Conservation (phyloP, 2,888 invertebrate genomes). For the Penaeus monodon region DNA sequence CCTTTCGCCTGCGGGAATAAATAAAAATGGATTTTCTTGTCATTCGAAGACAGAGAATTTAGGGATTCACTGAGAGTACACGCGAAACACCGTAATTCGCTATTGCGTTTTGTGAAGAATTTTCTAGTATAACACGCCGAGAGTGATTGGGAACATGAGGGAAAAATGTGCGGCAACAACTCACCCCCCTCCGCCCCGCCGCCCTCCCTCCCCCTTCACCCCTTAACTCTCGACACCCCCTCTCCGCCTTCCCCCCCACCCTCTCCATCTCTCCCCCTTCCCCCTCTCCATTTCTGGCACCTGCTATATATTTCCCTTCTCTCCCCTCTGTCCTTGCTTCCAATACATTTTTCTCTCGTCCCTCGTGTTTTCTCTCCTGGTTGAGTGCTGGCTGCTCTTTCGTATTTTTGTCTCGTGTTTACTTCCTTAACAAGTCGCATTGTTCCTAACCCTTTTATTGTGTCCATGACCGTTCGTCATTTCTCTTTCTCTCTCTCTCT, state of each 20-base stretch:
- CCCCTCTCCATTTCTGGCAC: conserved; percentile 39
- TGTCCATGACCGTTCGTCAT: no score
- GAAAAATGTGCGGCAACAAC: conserved; percentile 56
- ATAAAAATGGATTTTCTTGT: conserved; percentile 43
- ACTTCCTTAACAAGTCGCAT: no score
- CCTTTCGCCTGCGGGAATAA: conserved; percentile 43
- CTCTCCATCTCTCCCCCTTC: conserved; percentile 9
- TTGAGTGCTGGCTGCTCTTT: no score
- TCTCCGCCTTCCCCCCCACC: not conserved
- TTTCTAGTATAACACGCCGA: not conserved
- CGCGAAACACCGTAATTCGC: not conserved
- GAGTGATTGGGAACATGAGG: conserved; percentile 28
- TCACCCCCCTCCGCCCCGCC: conserved; percentile 3
- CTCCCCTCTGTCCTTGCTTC: not conserved
- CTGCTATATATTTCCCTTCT: conserved; percentile 41
- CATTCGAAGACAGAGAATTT: conserved; percentile 18
- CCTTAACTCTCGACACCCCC: conserved; percentile 4
- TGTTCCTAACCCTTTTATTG: no score
- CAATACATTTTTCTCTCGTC: not conserved
- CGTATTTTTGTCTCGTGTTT: no score
- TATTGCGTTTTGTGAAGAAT: not conserved
- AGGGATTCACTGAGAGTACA: not conserved
- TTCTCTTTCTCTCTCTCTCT: no score
- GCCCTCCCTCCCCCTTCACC: conserved; percentile 9
- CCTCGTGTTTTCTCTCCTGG: not conserved